These are phyloP conservation scores for Orchesella cincta DNA, from an alignment of 1,140 invertebrate species.

Conservation along the genomic window DNA sequence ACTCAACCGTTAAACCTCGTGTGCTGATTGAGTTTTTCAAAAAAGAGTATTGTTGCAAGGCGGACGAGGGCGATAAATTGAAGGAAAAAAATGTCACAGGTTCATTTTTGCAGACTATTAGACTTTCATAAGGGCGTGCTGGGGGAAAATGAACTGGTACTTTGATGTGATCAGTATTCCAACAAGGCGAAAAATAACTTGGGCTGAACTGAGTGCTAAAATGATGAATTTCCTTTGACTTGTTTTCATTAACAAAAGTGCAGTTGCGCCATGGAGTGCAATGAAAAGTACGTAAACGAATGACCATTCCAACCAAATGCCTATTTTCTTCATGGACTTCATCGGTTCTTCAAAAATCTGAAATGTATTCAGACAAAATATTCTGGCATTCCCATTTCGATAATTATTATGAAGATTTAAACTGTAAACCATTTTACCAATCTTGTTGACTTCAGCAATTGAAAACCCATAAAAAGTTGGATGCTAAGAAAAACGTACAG, in stretches of 20 bases:
- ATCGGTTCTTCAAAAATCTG: conserved; percentile 31
- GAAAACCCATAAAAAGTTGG: conserved; percentile 35
- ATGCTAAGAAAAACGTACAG: conserved; percentile 31
- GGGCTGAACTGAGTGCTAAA: not conserved
- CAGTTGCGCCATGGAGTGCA: conserved; percentile 26
- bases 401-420: not conserved
- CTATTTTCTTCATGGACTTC: conserved; percentile 13
- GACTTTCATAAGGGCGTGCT: not conserved
- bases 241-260: conserved; percentile 32
- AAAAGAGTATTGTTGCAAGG: too few relatives aligned
- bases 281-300: conserved; percentile 33
- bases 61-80: too few relatives aligned
- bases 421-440: conserved; percentile 20
- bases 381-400: too few relatives aligned
- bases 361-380: not conserved
- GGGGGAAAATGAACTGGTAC: not conserved
- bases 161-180: not conserved
- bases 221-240: conserved; percentile 24
- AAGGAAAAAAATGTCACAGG: too few relatives aligned
- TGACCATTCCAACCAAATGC: conserved; percentile 38
- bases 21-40: too few relatives aligned
- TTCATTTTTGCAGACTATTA: too few relatives aligned
- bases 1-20: too few relatives aligned
- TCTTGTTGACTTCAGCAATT: conserved; percentile 17
- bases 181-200: not conserved